phyloP scores from a whole-genome alignment of 2,888 invertebrate genomes.

The Caenorhabditis uteleia region DNA sequence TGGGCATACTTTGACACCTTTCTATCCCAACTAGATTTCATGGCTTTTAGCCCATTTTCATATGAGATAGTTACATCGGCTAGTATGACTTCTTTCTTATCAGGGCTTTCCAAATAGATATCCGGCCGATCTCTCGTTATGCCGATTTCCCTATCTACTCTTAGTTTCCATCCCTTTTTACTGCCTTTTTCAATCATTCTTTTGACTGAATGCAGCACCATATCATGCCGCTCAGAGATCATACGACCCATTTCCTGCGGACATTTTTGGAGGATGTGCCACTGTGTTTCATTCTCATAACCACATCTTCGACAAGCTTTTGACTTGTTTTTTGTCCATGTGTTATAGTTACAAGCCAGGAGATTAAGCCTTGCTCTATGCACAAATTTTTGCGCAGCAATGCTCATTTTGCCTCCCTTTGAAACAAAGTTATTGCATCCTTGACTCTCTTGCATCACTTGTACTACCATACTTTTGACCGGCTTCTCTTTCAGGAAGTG shows the following conservation, averaged over 20 bases:
- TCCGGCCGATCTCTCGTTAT: neutral
- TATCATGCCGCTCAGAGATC: slow-evolving; percentile 3
- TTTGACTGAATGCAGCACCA: neutral
- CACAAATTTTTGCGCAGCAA: slow-evolving; percentile 5
- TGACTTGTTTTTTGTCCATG: neutral
- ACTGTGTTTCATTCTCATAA: neutral
- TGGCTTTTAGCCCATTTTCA: slow-evolving; percentile 4
- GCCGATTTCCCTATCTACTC: slow-evolving; percentile 1
- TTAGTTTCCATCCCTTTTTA: neutral
- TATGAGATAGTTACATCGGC: slow-evolving; percentile 8
- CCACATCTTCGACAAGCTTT: slow-evolving; percentile 4
- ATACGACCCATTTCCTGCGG: neutral
- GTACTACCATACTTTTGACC: neutral
- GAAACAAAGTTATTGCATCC: neutral
- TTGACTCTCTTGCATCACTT: neutral
- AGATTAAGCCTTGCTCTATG: slow-evolving; percentile 6
- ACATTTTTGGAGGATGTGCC: slow-evolving; percentile 6
- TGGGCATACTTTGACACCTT: slow-evolving; percentile 12
- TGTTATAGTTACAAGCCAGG: slow-evolving; percentile 2
- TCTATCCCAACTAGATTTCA: neutral
- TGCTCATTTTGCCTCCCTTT: neutral
- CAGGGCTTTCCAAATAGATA: neutral
- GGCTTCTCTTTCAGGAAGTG: neutral
- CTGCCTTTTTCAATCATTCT: neutral
- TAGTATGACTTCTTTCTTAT: neutral